Evolutionary conservation across 2,797 vertebrate genomes (phyloP).

Genomic region (Betta splendens): DNA sequence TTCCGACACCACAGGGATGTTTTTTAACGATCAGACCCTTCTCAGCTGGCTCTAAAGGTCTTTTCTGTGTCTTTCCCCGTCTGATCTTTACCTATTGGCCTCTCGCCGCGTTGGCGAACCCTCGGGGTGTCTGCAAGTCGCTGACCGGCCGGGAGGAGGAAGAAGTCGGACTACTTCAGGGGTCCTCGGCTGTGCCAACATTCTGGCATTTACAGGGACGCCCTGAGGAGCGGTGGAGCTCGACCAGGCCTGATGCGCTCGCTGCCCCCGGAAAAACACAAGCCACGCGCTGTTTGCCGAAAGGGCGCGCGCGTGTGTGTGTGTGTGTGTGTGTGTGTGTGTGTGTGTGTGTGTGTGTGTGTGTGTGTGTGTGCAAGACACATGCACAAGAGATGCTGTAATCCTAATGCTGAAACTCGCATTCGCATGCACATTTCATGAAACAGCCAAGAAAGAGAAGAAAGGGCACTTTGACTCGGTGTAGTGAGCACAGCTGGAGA

Average conservation of each 20-base stretch:
- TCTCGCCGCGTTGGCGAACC: background rate
- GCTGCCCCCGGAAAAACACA: constrained; percentile 15
- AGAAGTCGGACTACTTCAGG: constrained; percentile 26
- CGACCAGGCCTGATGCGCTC: constrained; percentile 25
- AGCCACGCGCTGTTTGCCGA: constrained; percentile 1
- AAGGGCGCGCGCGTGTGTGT: too few relatives aligned
- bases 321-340: too few relatives aligned
- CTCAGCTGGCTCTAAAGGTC: constrained; percentile 12
- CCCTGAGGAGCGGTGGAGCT: constrained; percentile 46
- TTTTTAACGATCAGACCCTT: background rate
- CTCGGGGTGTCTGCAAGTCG: constrained; percentile 29
- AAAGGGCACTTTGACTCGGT: background rate
- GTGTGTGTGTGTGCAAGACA: too few relatives aligned
- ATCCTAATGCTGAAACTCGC: background rate
- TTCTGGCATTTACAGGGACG: constrained; percentile 60
- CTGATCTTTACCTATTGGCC: constrained; percentile 17
- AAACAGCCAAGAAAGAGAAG: constrained; percentile 17
- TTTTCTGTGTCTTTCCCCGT: background rate
- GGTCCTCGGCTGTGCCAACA: constrained; percentile 28
- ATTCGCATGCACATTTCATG: constrained; percentile 3
- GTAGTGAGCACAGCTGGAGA: constrained; percentile 75
- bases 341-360: too few relatives aligned
- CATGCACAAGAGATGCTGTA: background rate
- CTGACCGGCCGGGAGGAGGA: constrained; percentile 20
- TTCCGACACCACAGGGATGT: too few relatives aligned